Evolutionary conservation across 1,140 invertebrate species (phyloP), one percentile per base, ranked within the genome.

Genomic region (Paracyclopina nana): DNA sequence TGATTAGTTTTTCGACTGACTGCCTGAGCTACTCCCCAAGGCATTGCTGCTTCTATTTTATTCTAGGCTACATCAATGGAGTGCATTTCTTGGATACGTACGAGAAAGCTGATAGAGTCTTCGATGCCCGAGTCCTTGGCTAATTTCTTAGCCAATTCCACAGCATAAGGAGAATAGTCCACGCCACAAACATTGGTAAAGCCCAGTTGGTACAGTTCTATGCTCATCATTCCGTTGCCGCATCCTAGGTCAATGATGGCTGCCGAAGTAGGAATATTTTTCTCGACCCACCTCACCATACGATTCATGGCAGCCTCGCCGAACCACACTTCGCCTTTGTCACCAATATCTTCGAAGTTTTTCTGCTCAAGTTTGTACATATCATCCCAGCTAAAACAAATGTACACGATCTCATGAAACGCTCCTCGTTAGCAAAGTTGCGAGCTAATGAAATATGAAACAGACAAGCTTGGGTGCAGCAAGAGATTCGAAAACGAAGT

Each of bases 311-410:
- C n/a, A 46, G 78, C 77, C 63, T 82, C 78, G 8, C 86, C 86
- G 62, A 92, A 94, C 87, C 87, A 92, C 30, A 91, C 72, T 62
- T 94, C 87, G 5, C 88, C 88, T 11, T 80, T 72, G 62, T 92
- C 86, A 2, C 84, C 85, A 62, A 80, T 73, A 53, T 75, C 74
- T 44, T 77, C 68, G 61, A 80, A 94, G 64, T 88, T 87, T 26
- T 70, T 64, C 28, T 90, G 73, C 68, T 94, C 88, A 50, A 68
- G 69, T 42, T 71, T 64, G 62, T 94, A 95, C 9, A 75, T 67
- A 41, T 74, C 65, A 59, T 90, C 78, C 90, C 88, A 94, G 65
- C 78, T 79, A 60, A 68, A 31, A 54, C 55, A 42, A 49, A 50
- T 29, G 1, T 54, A 12, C 8, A 52, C 48, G 45, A 14, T n/a